phyloP scores from a whole-genome alignment of 2,888 invertebrate genomes.

The Barypeithes pellucidus region DNA sequence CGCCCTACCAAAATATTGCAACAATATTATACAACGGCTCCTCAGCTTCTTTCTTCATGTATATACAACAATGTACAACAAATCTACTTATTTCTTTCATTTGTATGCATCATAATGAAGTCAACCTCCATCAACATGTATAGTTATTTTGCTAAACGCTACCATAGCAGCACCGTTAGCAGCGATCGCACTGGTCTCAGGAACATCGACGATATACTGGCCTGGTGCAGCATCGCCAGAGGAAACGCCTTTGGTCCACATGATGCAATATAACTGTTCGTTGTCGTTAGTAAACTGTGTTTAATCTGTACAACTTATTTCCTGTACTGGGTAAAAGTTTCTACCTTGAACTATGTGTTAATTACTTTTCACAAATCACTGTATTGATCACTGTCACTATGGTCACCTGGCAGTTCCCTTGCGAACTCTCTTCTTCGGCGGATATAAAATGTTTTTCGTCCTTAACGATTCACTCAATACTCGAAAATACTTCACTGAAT shows the following conservation, averaged over 20 bases:
- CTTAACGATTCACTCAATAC: not conserved
- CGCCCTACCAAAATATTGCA: too few species aligned
- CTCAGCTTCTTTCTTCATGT: too few species aligned
- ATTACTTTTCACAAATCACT: too few species aligned
- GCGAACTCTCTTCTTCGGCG: not conserved
- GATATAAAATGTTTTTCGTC: not conserved
- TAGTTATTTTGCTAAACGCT: conserved; percentile 1
- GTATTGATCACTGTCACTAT: not conserved
- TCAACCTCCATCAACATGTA: not conserved
- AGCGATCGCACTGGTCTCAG: conserved; percentile 11
- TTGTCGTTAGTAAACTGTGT: not conserved
- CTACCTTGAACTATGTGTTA: too few species aligned
- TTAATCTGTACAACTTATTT: too few species aligned
- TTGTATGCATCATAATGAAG: too few species aligned
- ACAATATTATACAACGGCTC: too few species aligned
- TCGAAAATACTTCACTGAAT: not conserved
- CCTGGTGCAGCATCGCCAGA: not conserved
- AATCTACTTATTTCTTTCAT: too few species aligned
- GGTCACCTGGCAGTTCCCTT: not conserved
- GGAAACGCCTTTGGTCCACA: not conserved
- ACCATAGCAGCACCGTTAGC: conserved; percentile 4
- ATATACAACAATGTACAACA: too few species aligned
- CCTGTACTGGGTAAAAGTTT: not conserved
- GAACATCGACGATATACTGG: not conserved
- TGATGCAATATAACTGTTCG: not conserved